Evolutionary conservation across 2,113 vertebrate species (phyloP).

Genomic region (Callaeas wilsoni): DNA sequence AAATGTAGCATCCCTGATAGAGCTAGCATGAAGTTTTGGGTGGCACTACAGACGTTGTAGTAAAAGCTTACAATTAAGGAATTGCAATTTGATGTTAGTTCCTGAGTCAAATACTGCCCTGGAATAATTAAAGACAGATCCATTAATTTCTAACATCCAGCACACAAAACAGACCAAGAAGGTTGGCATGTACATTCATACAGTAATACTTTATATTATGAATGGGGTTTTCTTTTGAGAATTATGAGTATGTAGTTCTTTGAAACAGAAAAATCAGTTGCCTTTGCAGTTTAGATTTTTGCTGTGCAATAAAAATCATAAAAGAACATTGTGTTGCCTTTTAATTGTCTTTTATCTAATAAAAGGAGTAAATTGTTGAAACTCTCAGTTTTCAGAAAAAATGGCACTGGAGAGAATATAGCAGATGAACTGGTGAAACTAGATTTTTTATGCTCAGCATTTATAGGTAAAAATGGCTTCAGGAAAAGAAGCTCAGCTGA

Average conservation of each 20-base stretch:
- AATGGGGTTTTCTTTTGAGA: fast-evolving
- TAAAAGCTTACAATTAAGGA: neutral
- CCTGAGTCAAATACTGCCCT: neutral
- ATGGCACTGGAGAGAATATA: neutral
- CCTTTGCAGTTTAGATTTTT: neutral
- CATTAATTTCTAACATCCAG: neutral
- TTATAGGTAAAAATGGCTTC: neutral
- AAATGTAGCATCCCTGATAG: neutral
- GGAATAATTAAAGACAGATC: neutral
- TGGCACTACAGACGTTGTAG: neutral
- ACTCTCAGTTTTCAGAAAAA: neutral
- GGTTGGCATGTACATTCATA: neutral
- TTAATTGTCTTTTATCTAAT: neutral
- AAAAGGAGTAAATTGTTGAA: neutral
- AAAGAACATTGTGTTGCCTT: neutral
- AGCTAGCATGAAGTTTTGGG: neutral
- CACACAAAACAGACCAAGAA: neutral
- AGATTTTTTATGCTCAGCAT: neutral
- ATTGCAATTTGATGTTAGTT: neutral
- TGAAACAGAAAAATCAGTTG: neutral
- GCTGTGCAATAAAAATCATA: neutral
- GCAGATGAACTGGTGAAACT: neutral
- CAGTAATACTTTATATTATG: neutral
- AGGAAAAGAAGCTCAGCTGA: neutral
- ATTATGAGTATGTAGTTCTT: neutral